phyloP scores from a whole-genome alignment of 2,113 vertebrate species.

The Tetraodon nigroviridis region DNA sequence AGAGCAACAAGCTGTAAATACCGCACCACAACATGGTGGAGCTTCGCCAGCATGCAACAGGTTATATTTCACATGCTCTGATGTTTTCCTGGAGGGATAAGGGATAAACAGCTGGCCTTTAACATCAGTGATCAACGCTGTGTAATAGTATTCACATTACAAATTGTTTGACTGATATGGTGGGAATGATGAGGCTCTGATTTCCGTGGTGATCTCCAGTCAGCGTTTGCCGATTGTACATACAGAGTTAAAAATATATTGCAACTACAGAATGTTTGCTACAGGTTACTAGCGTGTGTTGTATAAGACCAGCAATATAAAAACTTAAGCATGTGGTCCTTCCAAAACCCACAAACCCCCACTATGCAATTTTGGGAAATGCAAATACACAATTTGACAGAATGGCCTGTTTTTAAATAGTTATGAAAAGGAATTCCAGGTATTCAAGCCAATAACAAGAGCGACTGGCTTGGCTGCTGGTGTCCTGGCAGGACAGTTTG shows the following conservation, averaged over 20 bases:
- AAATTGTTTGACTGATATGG: conserved; percentile 17
- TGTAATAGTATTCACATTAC: conserved; percentile 27
- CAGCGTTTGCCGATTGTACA: conserved; percentile 23
- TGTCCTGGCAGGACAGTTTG: conserved; percentile 8
- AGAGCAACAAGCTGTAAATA: conserved; percentile 39
- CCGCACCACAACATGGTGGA: conserved; percentile 33
- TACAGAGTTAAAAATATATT: conserved; percentile 44
- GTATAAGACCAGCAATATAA: conserved; percentile 26
- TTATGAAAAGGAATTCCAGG: conserved; percentile 18
- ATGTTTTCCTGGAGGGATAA: conserved; percentile 22
- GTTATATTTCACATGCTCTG: conserved; percentile 28
- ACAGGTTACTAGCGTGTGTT: conserved; percentile 40
- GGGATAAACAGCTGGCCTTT: conserved; percentile 46
- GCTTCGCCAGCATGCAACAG: conserved; percentile 35
- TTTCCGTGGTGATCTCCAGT: conserved; percentile 35
- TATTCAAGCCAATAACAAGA: conserved; percentile 26
- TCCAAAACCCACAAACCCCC: conserved; percentile 29
- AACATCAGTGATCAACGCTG: conserved; percentile 31
- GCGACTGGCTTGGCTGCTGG: conserved; percentile 6
- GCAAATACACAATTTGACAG: conserved; percentile 40
- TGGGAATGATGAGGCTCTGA: too few relatives aligned
- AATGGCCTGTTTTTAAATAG: conserved; percentile 24
- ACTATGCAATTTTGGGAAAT: conserved; percentile 39
- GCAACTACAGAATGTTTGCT: conserved; percentile 10
- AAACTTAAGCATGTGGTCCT: conserved; percentile 25